Evolutionary conservation across 1,140 invertebrate genomes (phyloP).

Genomic region (Stenopsyche tienmushanensis): DNA sequence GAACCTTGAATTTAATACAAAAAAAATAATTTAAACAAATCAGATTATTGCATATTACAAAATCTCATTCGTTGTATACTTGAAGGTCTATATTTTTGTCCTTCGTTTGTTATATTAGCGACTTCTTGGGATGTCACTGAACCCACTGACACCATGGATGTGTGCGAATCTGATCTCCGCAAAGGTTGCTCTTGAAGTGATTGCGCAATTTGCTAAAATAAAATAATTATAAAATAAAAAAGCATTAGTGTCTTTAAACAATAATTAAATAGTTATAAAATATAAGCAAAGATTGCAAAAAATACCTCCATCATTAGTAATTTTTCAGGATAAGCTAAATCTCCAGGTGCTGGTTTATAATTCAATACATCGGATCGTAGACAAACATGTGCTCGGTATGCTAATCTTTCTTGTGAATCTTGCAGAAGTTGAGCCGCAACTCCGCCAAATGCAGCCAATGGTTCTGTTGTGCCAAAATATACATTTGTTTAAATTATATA

Average conservation of each 20-base stretch:
- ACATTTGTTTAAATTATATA: conserved; percentile 13
- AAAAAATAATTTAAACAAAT: not conserved
- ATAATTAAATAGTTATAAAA: not conserved
- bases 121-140: conserved; percentile 66
- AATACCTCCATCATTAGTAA: conserved; percentile 92
- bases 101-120: conserved; percentile 56
- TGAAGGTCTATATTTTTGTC: conserved; percentile 32
- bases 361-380: conserved; percentile 87
- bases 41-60: not conserved
- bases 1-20: conserved; percentile 58
- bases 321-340: conserved; percentile 97
- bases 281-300: too few species aligned
- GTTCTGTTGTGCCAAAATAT: conserved; percentile 52
- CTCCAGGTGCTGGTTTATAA: conserved; percentile 88
- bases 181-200: conserved; percentile 66
- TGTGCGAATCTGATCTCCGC: conserved; percentile 65
- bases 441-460: conserved; percentile 79
- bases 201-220: conserved; percentile 67
- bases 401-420: conserved; percentile 95
- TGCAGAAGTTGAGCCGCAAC: conserved; percentile 86
- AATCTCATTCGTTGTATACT: not conserved
- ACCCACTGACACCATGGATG: conserved; percentile 65
- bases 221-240: conserved; percentile 7
- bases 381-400: conserved; percentile 94
- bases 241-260: not conserved